Evolutionary conservation across 2,113 vertebrate genomes (phyloP), one percentile per base, ranked within the genome.

Genomic region (Sceloporus tristichus): DNA sequence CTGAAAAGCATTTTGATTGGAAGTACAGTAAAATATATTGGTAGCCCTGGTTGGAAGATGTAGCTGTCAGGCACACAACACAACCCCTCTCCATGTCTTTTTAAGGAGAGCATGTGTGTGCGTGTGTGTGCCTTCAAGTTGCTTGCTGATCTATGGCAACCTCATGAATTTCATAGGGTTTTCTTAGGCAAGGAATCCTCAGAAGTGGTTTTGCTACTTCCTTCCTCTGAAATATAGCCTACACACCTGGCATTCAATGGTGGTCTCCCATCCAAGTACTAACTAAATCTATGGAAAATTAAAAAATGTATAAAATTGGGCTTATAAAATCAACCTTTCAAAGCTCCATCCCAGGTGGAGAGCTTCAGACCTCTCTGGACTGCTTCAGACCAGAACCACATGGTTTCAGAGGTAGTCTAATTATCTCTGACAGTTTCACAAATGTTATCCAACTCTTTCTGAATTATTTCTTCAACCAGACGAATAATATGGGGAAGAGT

Each of bases 381-480:
- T 62, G 59, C 18, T 62, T 62, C 59, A 29, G 68, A 71, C 11
- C 27, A 11, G 68, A 70, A 11, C 54, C 11, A 59, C 56, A 18
- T 18, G 18, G 27, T 2, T 29, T 71, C 7, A 29, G 68, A 71
- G 68, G 27, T 71, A 27, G 27, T 29, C 68, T 29, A 29, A n/a
- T n/a, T 71, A 71, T 11, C 68, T 71, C 97, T 94, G 79, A 96
- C 98, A 74, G 96, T 98, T 14, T 62, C 34, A 94, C 98, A 99
- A 92, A 99, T 98, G 75, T 96, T 95, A 90, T 97, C 91, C 94
- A 99, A 89, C 88, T 99, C 98, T 0, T 93, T 93, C 11, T 94
- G 92, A 0, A 98, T 98, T 91, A 99, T 95, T n/a, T 99, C 98
- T 23, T 98, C 98, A 91, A 99, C 98, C 0, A 98, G 97, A 40